phyloP scores from a whole-genome alignment of 2,797 vertebrate genomes.

The Poecilia picta region DNA sequence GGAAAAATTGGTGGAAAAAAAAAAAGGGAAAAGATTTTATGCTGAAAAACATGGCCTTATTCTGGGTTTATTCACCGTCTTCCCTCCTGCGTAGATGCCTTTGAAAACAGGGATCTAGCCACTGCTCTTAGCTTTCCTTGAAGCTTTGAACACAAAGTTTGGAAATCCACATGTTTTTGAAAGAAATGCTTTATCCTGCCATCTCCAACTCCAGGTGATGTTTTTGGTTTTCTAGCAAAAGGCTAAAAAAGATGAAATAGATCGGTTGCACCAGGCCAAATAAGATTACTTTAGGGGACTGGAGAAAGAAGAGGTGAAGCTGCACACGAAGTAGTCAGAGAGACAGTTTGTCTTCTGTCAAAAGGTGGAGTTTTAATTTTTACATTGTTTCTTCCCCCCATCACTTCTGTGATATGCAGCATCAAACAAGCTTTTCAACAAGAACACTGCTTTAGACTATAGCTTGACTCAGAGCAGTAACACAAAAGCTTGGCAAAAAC shows the following conservation, averaged over 20 bases:
- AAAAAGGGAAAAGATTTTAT: not conserved
- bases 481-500: not conserved
- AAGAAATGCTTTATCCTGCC: constrained; percentile 29
- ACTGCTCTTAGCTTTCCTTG: constrained; percentile 21
- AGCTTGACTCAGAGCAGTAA: not conserved
- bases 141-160: constrained; percentile 41
- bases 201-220: constrained; percentile 21
- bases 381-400: not conserved
- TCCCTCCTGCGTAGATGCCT: constrained; percentile 15
- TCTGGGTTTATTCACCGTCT: constrained; percentile 25
- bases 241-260: not conserved
- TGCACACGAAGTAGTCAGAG: not conserved
- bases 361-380: not conserved
- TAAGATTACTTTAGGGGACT: not conserved
- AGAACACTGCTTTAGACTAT: not conserved
- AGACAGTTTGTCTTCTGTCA: not conserved
- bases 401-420: not conserved
- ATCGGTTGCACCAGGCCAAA: not conserved
- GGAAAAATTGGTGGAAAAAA: not conserved
- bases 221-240: not conserved
- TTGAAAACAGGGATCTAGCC: constrained; percentile 47
- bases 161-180: constrained; percentile 31
- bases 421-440: not conserved
- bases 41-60: constrained; percentile 14
- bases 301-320: not conserved